These are phyloP conservation scores for Tympanoctomys barrerae DNA, from an alignment of 2,797 vertebrate species.

Conservation along the genomic window DNA sequence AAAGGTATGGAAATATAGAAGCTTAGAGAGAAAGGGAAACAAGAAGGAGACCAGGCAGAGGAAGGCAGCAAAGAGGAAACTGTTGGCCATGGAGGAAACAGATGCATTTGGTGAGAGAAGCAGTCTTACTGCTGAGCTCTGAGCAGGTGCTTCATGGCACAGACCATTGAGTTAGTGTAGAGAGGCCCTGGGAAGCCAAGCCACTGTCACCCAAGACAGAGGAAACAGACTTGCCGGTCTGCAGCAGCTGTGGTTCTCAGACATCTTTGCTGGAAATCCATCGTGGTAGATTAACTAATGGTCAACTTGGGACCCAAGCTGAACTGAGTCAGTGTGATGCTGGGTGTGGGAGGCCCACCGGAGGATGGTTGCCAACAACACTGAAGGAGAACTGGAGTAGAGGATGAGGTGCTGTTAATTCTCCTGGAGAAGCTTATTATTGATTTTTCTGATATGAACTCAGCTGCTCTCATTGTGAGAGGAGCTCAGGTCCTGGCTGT, in stretches of 20 bases:
- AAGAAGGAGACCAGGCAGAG: background rate
- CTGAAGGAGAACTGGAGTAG: too few species aligned
- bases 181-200: background rate
- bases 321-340: background rate
- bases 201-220: background rate
- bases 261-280: background rate
- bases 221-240: background rate
- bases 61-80: background rate
- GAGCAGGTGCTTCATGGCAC: background rate
- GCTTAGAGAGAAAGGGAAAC: background rate
- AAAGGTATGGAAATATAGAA: background rate
- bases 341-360: background rate
- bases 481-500: background rate
- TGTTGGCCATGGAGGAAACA: background rate
- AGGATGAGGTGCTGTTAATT: background rate
- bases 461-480: background rate
- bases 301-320: background rate
- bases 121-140: background rate
- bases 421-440: background rate
- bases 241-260: background rate
- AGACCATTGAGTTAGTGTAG: background rate
- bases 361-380: background rate
- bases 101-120: background rate
- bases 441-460: background rate
- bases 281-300: background rate